Base-by-base conservation (phyloP, 1,140 invertebrate species). In the Scaptodrosophila lebanonensis region DNA sequence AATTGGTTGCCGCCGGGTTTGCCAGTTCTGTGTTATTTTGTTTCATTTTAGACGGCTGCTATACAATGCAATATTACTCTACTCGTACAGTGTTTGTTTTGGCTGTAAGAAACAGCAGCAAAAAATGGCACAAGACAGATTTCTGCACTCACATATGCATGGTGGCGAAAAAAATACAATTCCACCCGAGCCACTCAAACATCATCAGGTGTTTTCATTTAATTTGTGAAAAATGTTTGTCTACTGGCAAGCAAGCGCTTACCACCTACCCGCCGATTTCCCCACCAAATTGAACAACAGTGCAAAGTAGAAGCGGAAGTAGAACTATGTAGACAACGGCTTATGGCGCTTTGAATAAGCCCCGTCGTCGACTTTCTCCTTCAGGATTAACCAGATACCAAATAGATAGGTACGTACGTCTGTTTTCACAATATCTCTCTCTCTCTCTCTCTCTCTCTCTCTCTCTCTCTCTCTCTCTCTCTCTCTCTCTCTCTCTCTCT, bases 171-270 rank as follows among this genome's bases (percentile, higher is more conserved):
- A 39, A 38, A 16, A n/a, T n/a, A n/a, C n/a, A n/a, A n/a, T n/a
- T n/a, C n/a, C n/a, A n/a, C n/a, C 42, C 22, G 44, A 12, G 29
- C 48, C 22, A 66, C 42, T 57, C 44, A 52, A 67, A 66, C 51
- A 69, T 66, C 68, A 66, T 75, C 83, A 83, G 83, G 72, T 85
- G 83, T 85, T 85, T 85, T 85, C 83, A 82, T 85, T 85, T 82
- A 79, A 85, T 85, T 85, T 85, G 77, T 61, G 61, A 82, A 67
- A 85, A 82, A 76, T 82, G 83, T 83, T 85, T 79, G 71, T 49
- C 68, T 63, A 48, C 57, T n/a, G n/a, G n/a, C n/a, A n/a, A 66
- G 48, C 27, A 49, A 32, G 27, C 20, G 29, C 13, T 62, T 50
- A 15, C n/a, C n/a, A n/a, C n/a, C n/a, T n/a, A n/a, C n/a, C n/a